Evolutionary conservation across 2,797 vertebrate species (phyloP).

Genomic region (Sebastes hubbsi): DNA sequence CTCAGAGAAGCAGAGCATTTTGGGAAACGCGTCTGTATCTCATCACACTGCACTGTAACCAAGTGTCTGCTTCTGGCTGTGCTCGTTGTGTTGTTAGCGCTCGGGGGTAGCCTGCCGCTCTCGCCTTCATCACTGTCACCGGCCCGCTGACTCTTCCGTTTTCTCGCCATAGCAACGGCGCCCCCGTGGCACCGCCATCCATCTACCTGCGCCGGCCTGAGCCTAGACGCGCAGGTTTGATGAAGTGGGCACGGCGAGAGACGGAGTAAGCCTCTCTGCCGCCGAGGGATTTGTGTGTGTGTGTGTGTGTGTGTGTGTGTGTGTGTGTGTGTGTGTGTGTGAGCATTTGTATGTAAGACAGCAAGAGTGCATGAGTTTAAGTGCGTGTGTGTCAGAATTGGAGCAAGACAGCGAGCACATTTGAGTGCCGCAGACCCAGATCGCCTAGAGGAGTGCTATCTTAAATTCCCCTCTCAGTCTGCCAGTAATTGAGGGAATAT

Average conservation of each 20-base stretch:
- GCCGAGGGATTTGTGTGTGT: conserved; percentile 13
- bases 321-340: too few species aligned
- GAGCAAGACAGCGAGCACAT: conserved; percentile 44
- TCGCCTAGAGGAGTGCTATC: conserved; percentile 57
- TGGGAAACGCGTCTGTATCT: conserved; percentile 53
- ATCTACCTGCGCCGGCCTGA: conserved; percentile 68
- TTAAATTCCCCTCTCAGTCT: conserved; percentile 59
- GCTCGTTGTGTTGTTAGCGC: conserved; percentile 59
- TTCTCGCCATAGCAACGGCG: conserved; percentile 58
- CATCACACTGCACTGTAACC: conserved; percentile 31
- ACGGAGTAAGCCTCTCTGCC: conserved; percentile 16
- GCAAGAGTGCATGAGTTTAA: conserved; percentile 13
- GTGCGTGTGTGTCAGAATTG: conserved; percentile 39
- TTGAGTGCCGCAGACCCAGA: conserved; percentile 43
- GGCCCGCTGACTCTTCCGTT: conserved; percentile 69
- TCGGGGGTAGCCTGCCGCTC: conserved; percentile 49
- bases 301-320: conserved; percentile 5
- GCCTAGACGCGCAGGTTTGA: conserved; percentile 60
- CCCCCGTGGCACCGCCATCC: conserved; percentile 68
- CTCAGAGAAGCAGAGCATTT: conserved; percentile 49
- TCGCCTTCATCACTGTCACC: conserved; percentile 81
- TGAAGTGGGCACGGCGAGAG: conserved; percentile 60
- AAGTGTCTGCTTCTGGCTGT: conserved; percentile 68
- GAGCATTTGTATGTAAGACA: conserved; percentile 42
- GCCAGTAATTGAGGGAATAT: conserved; percentile 72